Evolutionary conservation across 2,113 vertebrate species (phyloP).

Genomic region (Corydoras maculifer): DNA sequence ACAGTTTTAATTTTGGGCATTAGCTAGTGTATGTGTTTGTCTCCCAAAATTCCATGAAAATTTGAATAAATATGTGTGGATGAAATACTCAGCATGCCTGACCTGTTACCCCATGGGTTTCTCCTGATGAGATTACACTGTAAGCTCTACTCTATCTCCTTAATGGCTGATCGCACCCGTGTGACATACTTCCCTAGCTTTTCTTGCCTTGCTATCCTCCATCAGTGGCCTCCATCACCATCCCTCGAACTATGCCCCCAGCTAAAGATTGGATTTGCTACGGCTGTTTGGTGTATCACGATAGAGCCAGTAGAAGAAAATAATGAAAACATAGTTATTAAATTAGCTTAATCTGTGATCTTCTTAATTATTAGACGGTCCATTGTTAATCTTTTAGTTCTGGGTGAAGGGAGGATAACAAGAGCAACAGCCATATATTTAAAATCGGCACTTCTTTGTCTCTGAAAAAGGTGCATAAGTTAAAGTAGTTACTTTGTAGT

Average conservation of each 20-base stretch:
- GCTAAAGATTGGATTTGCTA: too few relatives aligned
- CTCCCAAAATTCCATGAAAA: too few relatives aligned
- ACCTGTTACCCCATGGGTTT: constrained; percentile 38
- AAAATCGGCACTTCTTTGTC: too few relatives aligned
- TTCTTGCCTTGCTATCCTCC: constrained; percentile 19
- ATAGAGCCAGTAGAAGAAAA: constrained; percentile 1
- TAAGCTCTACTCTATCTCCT: constrained; percentile 39
- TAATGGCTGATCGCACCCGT: constrained; percentile 33
- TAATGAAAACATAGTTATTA: constrained; percentile 70
- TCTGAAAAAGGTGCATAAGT: too few relatives aligned
- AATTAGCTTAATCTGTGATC: constrained; percentile 67
- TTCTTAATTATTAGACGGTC: constrained; percentile 66
- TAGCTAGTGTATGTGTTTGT: too few relatives aligned
- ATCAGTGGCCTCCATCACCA: constrained; percentile 24
- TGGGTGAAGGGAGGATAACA: constrained; percentile 1
- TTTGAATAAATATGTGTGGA: not conserved
- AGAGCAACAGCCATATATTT: too few relatives aligned
- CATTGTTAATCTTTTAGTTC: constrained; percentile 54
- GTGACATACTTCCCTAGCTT: constrained; percentile 26
- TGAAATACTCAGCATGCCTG: constrained; percentile 21
- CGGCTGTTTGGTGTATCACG: too few relatives aligned
- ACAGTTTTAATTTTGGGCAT: too few relatives aligned
- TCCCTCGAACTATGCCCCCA: constrained; percentile 6
- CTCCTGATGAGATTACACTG: constrained; percentile 44
- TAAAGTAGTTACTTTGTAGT: too few relatives aligned